phyloP scores from a whole-genome alignment of 2,113 vertebrate genomes.

The Potamarius usumacintae region DNA sequence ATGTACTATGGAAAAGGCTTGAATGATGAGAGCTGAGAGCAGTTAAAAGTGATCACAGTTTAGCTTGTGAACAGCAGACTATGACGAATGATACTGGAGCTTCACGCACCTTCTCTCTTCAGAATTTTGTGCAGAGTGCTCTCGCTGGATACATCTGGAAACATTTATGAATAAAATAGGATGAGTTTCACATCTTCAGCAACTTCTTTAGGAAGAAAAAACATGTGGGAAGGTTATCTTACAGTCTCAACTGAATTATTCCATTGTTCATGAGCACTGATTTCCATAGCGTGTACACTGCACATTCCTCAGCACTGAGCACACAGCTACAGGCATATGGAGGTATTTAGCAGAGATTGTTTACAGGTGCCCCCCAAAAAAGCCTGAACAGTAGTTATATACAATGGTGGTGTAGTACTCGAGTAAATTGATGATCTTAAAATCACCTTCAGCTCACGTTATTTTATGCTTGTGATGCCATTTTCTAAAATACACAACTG shows the following conservation, averaged over 20 bases:
- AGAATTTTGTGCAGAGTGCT: conserved; percentile 81
- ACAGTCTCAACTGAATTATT: background rate
- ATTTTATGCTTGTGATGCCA: background rate
- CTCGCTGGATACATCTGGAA: conserved; percentile 75
- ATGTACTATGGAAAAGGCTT: background rate
- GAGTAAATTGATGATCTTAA: background rate
- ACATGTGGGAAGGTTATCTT: background rate
- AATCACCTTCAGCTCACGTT: background rate
- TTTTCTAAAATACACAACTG: background rate
- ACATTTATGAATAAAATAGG: conserved; percentile 10
- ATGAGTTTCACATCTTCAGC: conserved; percentile 5
- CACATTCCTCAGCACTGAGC: conserved; percentile 24
- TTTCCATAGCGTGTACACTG: conserved; percentile 18
- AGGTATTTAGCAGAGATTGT: conserved; percentile 33
- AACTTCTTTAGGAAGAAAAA: background rate
- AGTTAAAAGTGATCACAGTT: background rate
- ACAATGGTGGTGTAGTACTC: background rate
- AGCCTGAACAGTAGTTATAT: background rate
- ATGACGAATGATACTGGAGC: background rate
- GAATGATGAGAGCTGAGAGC: background rate
- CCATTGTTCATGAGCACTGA: background rate
- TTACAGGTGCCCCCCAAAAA: conserved; percentile 15
- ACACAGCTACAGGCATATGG: background rate
- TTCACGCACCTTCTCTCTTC: conserved; percentile 75
- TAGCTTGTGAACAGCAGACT: background rate